Percentiles rank a stretch among this genome's conserved stretches.
These are phyloP conservation scores for Pediacus dermestoides DNA, from an alignment of 2,888 invertebrate genomes.

Conservation along the genomic window DNA sequence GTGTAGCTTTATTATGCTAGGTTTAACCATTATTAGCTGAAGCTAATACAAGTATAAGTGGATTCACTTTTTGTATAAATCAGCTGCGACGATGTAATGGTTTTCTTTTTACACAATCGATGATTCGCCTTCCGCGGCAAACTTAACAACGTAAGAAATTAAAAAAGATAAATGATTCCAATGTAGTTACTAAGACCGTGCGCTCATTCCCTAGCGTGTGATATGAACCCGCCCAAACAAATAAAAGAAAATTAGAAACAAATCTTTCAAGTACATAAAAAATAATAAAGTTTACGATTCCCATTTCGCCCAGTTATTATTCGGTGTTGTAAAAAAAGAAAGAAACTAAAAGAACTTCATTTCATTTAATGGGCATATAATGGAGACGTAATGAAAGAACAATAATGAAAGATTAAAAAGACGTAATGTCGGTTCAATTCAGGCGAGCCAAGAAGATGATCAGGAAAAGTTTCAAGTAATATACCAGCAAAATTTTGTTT, in stretches of 20 bases:
- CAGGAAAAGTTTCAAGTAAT: neutral
- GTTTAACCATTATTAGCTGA: too few species aligned
- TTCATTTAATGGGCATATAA: conserved; percentile 21
- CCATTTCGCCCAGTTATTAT: conserved; percentile 13
- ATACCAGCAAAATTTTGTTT: conserved; percentile 7
- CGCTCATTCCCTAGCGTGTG: conserved; percentile 11
- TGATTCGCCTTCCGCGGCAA: too few species aligned
- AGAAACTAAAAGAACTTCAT: conserved; percentile 15
- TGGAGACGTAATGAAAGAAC: conserved; percentile 24
- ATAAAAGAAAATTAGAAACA: conserved; percentile 14
- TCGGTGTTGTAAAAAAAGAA: conserved; percentile 17
- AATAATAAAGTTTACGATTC: conserved; percentile 4
- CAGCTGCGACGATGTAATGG: too few species aligned
- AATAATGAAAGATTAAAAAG: conserved; percentile 22
- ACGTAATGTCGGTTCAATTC: conserved; percentile 18
- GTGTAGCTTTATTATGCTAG: too few species aligned
- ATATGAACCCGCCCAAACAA: conserved; percentile 11
- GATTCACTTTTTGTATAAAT: too few species aligned
- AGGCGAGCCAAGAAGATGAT: neutral
- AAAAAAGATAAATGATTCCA: too few species aligned
- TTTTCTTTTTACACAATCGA: too few species aligned
- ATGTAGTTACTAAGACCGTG: too few species aligned
- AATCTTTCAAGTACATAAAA: conserved; percentile 7
- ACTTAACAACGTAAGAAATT: too few species aligned
- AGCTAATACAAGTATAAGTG: too few species aligned